Conservation (phyloP, 2,797 vertebrate genomes). For the Phataginus tetradactyla region DNA sequence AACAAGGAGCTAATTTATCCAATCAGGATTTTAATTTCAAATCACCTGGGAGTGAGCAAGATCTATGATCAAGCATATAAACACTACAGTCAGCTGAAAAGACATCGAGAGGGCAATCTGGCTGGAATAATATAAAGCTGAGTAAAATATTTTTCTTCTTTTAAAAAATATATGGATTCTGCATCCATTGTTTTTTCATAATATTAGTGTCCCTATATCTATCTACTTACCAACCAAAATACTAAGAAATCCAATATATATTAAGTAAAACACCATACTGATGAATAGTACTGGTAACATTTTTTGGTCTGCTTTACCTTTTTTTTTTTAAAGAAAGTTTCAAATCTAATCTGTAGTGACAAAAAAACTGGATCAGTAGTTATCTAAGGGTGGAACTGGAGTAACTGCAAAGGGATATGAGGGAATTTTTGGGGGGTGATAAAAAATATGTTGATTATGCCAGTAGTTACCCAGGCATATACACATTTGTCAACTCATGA, state of each 20-base stretch:
- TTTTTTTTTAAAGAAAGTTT: not conserved
- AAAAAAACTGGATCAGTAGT: not conserved
- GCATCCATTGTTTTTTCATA: not conserved
- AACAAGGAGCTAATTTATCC: not conserved
- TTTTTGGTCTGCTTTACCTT: not conserved
- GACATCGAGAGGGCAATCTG: not conserved
- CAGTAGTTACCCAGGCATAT: not conserved
- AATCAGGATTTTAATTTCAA: slow-evolving; percentile 9
- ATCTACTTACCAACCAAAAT: not conserved
- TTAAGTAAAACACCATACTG: not conserved
- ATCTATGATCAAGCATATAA: not conserved
- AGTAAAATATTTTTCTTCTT: not conserved
- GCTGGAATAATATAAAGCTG: not conserved
- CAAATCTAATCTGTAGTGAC: not conserved
- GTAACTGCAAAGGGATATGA: not conserved
- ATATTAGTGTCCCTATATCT: not conserved
- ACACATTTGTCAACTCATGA: not conserved
- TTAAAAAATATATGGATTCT: not conserved
- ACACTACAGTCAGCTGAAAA: not conserved
- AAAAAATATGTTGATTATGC: not conserved
- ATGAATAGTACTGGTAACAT: not conserved
- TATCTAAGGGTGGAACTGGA: not conserved
- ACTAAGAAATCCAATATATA: not conserved
- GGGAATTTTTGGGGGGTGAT: not conserved
- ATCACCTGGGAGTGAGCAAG: not conserved